Evolutionary conservation across 2,113 vertebrate genomes (phyloP), one percentile per base, ranked within the genome.

Genomic region (Spilogale gracilis): DNA sequence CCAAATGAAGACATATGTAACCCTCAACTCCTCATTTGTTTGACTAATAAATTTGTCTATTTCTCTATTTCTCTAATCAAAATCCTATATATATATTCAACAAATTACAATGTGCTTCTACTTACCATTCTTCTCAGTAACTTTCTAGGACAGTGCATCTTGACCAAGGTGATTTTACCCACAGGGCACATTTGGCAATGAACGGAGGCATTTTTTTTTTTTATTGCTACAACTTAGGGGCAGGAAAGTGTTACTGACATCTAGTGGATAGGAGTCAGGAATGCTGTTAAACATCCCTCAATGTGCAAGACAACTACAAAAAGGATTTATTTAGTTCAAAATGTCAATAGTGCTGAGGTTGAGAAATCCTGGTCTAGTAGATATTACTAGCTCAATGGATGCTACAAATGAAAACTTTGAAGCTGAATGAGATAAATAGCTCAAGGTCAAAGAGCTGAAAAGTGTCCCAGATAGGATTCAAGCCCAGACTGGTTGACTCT

Each of bases 61-160:
- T 74, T 86, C 25, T 81, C 5, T 74, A 76, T 81, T 94, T 96
- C 61, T 86, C 56, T 91, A 94, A 86, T 71, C 4, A 74, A 94
- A 93, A 48, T 48, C 23, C 27, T 71, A 8, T 38, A 73, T 4
- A 50, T 43, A 76, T 14, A 43, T 58, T n/a, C 17, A 92, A 91
- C 45, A 91, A 81, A 74, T 48, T 85, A 2, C 25, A 87, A 73
- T 30, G 52, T 48, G 23, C 65, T 81, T 81, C 32, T 87, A 38
- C 76, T 60, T 32, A 74, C 56, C 43, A 50, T 23, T 78, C 43
- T 63, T 60, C 43, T 11, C 27, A 84, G 9, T 32, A 32, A 85
- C 16, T 81, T 80, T 76, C 20, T 74, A 87, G 25, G 56, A 21
- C 14, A 89, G 60, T 88, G 52, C 25, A 52, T 73, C 38, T 67